Conservation (phyloP, 1,140 invertebrate species). For the Pseudomyrmex gracilis region DNA sequence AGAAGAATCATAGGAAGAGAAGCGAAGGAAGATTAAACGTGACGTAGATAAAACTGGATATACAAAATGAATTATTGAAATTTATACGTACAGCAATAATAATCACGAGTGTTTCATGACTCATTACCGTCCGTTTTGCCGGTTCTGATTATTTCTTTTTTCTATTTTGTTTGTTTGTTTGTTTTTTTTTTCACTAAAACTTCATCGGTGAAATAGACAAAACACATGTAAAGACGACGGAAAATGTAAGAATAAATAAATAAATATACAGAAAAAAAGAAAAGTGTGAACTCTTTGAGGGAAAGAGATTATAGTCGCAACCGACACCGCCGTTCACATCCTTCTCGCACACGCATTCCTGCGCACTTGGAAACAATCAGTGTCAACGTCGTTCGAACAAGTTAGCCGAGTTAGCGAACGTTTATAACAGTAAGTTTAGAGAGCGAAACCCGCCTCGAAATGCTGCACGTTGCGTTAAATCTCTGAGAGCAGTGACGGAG, state of each 20-base stretch:
- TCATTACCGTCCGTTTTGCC: conserved; percentile 1
- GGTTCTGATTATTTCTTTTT: too few relatives aligned
- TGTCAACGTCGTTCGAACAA: conserved; percentile 12
- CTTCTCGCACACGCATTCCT: conserved; percentile 73
- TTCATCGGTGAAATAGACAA: background rate
- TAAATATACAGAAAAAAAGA: background rate
- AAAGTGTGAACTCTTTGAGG: background rate
- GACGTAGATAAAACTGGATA: conserved; percentile 5
- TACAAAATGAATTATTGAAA: conserved; percentile 14
- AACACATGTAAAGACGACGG: background rate
- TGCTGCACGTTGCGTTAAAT: conserved; percentile 51
- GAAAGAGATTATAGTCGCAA: conserved; percentile 46
- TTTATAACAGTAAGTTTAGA: too few relatives aligned
- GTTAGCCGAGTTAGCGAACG: conserved; percentile 5
- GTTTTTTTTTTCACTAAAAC: background rate
- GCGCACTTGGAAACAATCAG: conserved; percentile 59
- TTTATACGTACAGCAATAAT: background rate
- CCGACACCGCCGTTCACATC: conserved; percentile 57
- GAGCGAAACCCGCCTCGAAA: conserved; percentile 30
- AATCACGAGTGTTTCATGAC: background rate
- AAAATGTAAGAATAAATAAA: background rate
- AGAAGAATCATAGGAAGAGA: background rate
- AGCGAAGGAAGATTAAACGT: background rate
- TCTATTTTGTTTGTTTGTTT: too few relatives aligned
- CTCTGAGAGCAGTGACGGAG: conserved; percentile 57